These are phyloP conservation scores for Chrysina gloriosa DNA, from an alignment of 2,888 invertebrate genomes.

Conservation along the genomic window DNA sequence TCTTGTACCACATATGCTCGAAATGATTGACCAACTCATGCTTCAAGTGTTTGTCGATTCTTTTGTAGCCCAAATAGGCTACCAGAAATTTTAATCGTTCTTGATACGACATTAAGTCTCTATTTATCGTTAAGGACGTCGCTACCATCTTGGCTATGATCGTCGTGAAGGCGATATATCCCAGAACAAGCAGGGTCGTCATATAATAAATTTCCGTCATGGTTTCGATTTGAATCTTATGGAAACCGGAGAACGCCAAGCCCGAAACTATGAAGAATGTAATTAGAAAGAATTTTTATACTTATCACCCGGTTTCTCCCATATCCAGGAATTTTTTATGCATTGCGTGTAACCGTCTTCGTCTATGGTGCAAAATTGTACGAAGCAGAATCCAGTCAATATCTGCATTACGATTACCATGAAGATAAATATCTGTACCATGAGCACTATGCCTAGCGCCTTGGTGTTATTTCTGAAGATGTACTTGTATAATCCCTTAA, in stretches of 20 bases:
- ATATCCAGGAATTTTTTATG: not conserved
- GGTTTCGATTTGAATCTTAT: slow-evolving; percentile 5
- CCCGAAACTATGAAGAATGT: slow-evolving; percentile 6
- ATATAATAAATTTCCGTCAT: slow-evolving; percentile 12
- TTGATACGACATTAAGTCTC: slow-evolving; percentile 48
- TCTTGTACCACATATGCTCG: slow-evolving; percentile 51
- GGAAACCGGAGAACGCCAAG: slow-evolving; percentile 12
- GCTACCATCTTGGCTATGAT: slow-evolving; percentile 38
- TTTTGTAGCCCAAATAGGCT: slow-evolving; percentile 46
- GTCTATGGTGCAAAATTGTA: slow-evolving; percentile 8
- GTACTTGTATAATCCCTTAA: not conserved
- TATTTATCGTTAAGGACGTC: slow-evolving; percentile 36
- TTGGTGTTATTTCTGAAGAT: slow-evolving; percentile 16
- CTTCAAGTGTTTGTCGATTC: slow-evolving; percentile 48
- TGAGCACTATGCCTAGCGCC: not conserved
- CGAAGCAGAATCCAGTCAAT: not conserved
- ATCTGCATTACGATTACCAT: slow-evolving; percentile 12
- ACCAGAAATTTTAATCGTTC: slow-evolving; percentile 49
- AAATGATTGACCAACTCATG: slow-evolving; percentile 50
- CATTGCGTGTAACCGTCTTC: not conserved
- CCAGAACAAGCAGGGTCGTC: not conserved
- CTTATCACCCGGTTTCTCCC: not conserved
- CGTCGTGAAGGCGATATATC: slow-evolving; percentile 17
- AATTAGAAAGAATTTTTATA: not conserved
- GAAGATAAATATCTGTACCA: slow-evolving; percentile 6